Evolutionary conservation across 2,888 invertebrate genomes (phyloP), one percentile per base, ranked within the genome.

Genomic region (Drosophila subquinaria): DNA sequence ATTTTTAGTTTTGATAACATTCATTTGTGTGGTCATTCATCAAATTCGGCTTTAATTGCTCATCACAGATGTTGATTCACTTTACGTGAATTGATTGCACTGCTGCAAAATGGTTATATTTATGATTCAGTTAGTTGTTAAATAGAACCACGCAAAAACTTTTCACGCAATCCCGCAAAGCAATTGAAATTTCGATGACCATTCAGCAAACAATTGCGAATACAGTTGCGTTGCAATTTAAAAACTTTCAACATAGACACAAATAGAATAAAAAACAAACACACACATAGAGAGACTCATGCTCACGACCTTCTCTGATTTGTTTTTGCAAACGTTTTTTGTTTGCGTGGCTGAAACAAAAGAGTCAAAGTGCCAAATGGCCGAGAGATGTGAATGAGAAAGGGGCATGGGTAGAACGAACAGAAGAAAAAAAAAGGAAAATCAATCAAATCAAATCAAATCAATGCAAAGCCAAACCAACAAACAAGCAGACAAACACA

Each of bases 401-500:
- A 17, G 15, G 10, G 15, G 13, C 36, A 35, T 17, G 2, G 48
- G 20, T 36, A 40, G 40, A 43, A 48, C n/a, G 33, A 35, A 55
- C 17, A 48, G 13, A 33, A 33, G 42, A 23, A 20, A 53, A 59
- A 59, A 60, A 23, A 23, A 20, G 20, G 56, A 78, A 69, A 83
- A 81, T 81, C 82, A 84, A 84, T 84, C 84, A 83, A 85, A 82
- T 72, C 76, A 81, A 73, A 75, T 71, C 76, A 79, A 79, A 71
- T 73, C 70, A 76, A 69, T 69, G 61, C 81, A 52, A 81, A 79
- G 69, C 53, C 73, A 81, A 82, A 69, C 65, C 56, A 72, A 66
- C 42, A 23, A 23, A 23, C 20, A 65, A 55, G 63, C 56, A 60
- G 13, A 55, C 60, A 56, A 48, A 52, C 64, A 74, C 43, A 65